Evolutionary conservation across 2,797 vertebrate species (phyloP), one percentile per base, ranked within the genome.

Genomic region (Scyliorhinus canicula): DNA sequence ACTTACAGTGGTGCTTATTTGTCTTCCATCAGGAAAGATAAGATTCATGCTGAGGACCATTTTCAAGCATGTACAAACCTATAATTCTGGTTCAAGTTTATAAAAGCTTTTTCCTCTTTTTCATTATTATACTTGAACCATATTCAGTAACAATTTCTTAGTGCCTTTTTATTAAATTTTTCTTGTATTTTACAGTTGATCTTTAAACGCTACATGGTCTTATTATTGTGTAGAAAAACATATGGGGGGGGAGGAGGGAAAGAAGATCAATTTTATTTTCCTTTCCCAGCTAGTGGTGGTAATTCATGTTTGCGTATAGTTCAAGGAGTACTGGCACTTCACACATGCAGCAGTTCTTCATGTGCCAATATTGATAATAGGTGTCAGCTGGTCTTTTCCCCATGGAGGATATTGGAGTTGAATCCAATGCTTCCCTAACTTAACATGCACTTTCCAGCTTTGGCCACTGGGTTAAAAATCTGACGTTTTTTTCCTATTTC

Each of bases 91-190:
- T 94, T 94, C 67, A 94, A 93, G 26, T 67, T 55, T 74, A 40
- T 94, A 71, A 71, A 93, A 44, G 5, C 35, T 55, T 88, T 90
- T 90, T 90, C 3, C 47, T 35, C 47, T 55, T 50, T 74, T 94
- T 94, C 44, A 52, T 74, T 35, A 50, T 35, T 90, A n/a, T 90
- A 90, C 50, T 90, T 94, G 93, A 94, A 94, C 67, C 93, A 74
- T 94, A 94, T 71, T 94, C 93, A 74, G 93, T 94, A 67, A 94
- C 93, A 74, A 52, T 94, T 94, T 69, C 93, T 91, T 94, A 94
- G 93, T 94, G 93, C 93, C 93, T 94, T 94, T 94, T 94, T 94
- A 71, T 93, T 55, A 93, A 67, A 93, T 74, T 94, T 71, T 94
- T 71, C 65, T 50, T 52, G 71, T 71, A 71, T 50, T 94, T 94